Evolutionary conservation across 2,888 invertebrate species (phyloP).

Genomic region (Stenodera caucasica): DNA sequence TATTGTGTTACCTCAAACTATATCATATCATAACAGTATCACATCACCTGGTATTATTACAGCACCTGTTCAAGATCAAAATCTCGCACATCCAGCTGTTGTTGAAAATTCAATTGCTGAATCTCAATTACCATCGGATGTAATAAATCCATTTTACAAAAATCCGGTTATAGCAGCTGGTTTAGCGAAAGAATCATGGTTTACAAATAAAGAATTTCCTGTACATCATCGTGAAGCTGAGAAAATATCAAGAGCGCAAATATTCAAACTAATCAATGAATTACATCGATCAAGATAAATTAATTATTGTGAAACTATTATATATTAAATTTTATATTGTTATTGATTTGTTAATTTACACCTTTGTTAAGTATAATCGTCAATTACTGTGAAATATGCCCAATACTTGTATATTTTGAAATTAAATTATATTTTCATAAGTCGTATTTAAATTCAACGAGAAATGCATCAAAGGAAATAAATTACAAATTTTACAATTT

Average conservation of each 20-base stretch:
- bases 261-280: slow-evolving; percentile 73
- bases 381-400: no score
- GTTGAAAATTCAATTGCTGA: slow-evolving; percentile 72
- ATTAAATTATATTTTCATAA: no score
- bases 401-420: no score
- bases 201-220: slow-evolving; percentile 74
- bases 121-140: slow-evolving; percentile 69
- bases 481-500: neutral
- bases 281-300: slow-evolving; percentile 13
- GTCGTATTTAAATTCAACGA: no score
- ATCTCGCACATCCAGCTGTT: slow-evolving; percentile 70
- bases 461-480: neutral
- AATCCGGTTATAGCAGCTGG: slow-evolving; percentile 73
- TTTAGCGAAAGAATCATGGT: slow-evolving; percentile 78
- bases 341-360: no score
- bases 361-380: no score
- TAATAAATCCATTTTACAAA: slow-evolving; percentile 74
- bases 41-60: slow-evolving; percentile 29
- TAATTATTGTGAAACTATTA: no score
- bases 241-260: slow-evolving; percentile 75
- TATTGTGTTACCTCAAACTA: neutral
- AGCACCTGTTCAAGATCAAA: slow-evolving; percentile 32
- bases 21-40: slow-evolving; percentile 12
- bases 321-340: no score
- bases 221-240: slow-evolving; percentile 79